These are phyloP conservation scores for Hirtodrosophila alboralis DNA, from an alignment of 2,888 invertebrate species.

Conservation along the genomic window DNA sequence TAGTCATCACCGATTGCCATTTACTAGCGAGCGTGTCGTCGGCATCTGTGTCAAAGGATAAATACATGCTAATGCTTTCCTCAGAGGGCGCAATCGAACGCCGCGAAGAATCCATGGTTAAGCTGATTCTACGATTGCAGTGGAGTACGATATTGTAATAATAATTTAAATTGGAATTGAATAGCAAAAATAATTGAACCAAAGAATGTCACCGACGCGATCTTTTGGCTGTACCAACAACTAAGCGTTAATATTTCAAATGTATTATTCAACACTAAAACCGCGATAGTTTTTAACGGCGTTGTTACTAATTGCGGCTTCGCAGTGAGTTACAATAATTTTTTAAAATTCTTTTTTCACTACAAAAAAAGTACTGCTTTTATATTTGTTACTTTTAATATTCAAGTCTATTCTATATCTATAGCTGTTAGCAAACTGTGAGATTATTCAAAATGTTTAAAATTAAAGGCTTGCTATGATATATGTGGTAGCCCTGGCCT, in stretches of 20 bases:
- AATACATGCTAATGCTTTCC: conserved; percentile 72
- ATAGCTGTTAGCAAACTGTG: too few species aligned
- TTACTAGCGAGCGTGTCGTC: conserved; percentile 72
- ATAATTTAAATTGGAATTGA: conserved; percentile 6
- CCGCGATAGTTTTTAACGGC: conserved; percentile 29
- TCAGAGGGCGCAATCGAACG: conserved; percentile 51
- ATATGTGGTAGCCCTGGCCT: conserved; percentile 12
- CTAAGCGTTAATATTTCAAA: conserved; percentile 70
- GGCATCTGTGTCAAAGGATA: conserved; percentile 74
- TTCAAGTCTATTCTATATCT: background rate
- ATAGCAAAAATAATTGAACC: conserved; percentile 11
- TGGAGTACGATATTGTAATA: background rate
- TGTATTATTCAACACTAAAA: conserved; percentile 60
- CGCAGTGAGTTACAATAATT: background rate
- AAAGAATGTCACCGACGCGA: conserved; percentile 38
- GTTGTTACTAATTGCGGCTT: conserved; percentile 31
- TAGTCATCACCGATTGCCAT: conserved; percentile 63
- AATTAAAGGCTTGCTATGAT: conserved; percentile 11
- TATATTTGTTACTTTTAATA: background rate
- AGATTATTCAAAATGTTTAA: background rate
- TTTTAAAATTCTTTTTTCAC: background rate
- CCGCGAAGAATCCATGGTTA: conserved; percentile 62
- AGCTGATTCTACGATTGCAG: background rate
- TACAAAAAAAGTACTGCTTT: background rate
- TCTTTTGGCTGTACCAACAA: conserved; percentile 65